Percentiles rank a stretch among this genome's conserved stretches.
These are phyloP conservation scores for Coreius guichenoti DNA, from an alignment of 2,797 vertebrate species.

Conservation along the genomic window DNA sequence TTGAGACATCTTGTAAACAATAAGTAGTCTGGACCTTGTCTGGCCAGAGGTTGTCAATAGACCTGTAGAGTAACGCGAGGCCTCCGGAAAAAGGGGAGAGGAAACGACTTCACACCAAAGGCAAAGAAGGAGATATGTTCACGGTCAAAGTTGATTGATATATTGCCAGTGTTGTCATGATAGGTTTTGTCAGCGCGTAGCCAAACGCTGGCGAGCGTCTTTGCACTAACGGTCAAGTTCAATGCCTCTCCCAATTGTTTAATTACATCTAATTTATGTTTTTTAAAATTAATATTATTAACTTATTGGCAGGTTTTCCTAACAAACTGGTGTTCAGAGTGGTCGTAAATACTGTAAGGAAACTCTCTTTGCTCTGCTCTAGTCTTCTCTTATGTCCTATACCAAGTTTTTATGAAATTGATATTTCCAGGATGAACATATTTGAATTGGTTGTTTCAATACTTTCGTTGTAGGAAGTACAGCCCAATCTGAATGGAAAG, in stretches of 20 bases:
- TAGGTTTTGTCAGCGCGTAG: not conserved
- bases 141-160: slow-evolving; percentile 34
- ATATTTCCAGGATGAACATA: not conserved
- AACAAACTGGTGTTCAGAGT: not conserved
- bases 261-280: not conserved
- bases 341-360: not conserved
- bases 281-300: not conserved
- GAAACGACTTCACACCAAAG: slow-evolving; percentile 66
- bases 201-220: not conserved
- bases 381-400: not conserved
- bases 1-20: slow-evolving; percentile 85
- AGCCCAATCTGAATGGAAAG: not conserved
- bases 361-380: not conserved
- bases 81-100: slow-evolving; percentile 62
- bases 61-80: slow-evolving; percentile 48
- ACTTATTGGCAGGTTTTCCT: not conserved
- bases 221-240: slow-evolving; percentile 3
- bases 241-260: not conserved
- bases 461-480: not conserved
- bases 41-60: slow-evolving; percentile 67
- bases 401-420: not conserved
- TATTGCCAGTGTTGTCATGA: slow-evolving; percentile 11
- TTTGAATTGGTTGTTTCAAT: not conserved
- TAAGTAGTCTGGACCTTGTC: slow-evolving; percentile 82
- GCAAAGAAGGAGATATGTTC: slow-evolving; percentile 59